These are phyloP conservation scores for Anastrepha obliqua DNA, from an alignment of 1,140 invertebrate species.

Conservation along the genomic window DNA sequence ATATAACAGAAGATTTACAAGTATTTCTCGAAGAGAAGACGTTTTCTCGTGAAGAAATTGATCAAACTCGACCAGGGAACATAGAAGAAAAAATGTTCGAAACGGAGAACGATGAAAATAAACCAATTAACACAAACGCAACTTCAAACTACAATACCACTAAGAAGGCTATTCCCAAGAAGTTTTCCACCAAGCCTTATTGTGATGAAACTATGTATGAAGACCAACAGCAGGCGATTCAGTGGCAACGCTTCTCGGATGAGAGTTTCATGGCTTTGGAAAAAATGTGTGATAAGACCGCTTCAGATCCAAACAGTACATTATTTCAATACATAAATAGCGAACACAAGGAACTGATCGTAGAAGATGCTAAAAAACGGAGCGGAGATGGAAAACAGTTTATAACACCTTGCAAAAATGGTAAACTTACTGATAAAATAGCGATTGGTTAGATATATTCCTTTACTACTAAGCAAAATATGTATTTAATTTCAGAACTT, in stretches of 20 bases:
- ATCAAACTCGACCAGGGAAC: not conserved
- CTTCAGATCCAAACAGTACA: conserved; percentile 69
- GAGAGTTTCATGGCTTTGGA: conserved; percentile 69
- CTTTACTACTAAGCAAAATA: not conserved
- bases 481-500: not conserved
- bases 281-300: conserved; percentile 70
- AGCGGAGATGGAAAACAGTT: conserved; percentile 45
- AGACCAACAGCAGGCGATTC: not conserved
- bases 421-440: not conserved
- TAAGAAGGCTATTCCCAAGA: not conserved
- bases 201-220: conserved; percentile 4
- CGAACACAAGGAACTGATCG: conserved; percentile 58
- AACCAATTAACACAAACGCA: not conserved
- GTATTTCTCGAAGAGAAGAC: conserved; percentile 27
- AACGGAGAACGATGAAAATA: conserved; percentile 21
- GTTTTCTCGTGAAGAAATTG: not conserved
- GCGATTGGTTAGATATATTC: not conserved
- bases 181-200: not conserved
- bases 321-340: conserved; percentile 60
- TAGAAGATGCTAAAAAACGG: conserved; percentile 63
- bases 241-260: conserved; percentile 56
- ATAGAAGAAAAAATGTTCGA: conserved; percentile 11
- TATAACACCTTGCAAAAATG: not conserved
- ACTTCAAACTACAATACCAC: not conserved
- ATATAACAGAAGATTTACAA: not conserved